Conservation (phyloP, 1,140 invertebrate species). For the Bombus superbus region DNA sequence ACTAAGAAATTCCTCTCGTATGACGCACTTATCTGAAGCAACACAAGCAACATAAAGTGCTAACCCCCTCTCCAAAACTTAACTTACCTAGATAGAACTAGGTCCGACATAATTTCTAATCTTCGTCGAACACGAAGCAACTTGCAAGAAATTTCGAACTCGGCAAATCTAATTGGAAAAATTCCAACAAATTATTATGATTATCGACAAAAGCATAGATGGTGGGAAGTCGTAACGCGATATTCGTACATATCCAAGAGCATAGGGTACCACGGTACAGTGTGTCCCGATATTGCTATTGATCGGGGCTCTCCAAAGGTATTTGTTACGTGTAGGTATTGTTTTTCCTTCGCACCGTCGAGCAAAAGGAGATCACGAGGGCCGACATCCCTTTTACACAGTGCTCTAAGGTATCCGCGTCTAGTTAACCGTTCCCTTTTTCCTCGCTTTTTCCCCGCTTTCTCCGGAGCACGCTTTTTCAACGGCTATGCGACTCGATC, state of each 20-base stretch:
- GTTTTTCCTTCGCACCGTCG: conserved; percentile 71
- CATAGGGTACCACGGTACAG: conserved; percentile 25
- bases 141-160: no score
- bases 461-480: conserved; percentile 44
- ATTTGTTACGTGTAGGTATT: conserved; percentile 67
- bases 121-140: no score
- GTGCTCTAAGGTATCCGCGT: conserved; percentile 60
- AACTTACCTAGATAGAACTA: no score
- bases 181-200: background rate
- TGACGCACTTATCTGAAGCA: no score
- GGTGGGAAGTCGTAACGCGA: background rate
- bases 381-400: conserved; percentile 67
- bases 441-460: conserved; percentile 57
- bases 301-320: conserved; percentile 66
- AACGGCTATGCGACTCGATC: conserved; percentile 22
- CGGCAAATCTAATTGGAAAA: no score
- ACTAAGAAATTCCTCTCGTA: no score
- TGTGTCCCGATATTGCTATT: conserved; percentile 66
- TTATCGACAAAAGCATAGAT: background rate
- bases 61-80: no score
- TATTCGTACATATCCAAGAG: conserved; percentile 25
- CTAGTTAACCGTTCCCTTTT: conserved; percentile 59
- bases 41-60: no score
- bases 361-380: conserved; percentile 72
- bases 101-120: no score